Conservation (phyloP, 2,113 vertebrate genomes). For the Ptilorrhoa leucosticta region DNA sequence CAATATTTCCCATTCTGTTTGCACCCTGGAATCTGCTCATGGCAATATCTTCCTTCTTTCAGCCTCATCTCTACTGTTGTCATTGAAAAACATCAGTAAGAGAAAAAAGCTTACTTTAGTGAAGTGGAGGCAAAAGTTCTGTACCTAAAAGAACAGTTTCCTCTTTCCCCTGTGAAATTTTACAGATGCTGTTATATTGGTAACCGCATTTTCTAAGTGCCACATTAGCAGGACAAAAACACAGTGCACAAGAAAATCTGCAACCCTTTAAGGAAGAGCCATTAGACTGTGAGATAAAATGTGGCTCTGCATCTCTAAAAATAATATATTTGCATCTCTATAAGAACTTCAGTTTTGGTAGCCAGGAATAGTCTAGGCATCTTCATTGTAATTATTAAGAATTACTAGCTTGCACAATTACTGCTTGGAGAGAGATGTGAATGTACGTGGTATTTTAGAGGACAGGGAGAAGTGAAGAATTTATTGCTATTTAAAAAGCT, state of each 20-base stretch:
- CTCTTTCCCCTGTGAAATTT: neutral
- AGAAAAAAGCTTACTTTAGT: neutral
- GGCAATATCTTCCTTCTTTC: neutral
- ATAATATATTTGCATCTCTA: constrained; percentile 33
- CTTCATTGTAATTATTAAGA: constrained; percentile 31
- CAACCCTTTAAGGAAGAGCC: neutral
- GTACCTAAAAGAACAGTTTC: neutral
- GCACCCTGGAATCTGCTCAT: neutral
- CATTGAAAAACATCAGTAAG: neutral
- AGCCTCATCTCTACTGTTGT: neutral
- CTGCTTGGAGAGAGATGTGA: constrained; percentile 24
- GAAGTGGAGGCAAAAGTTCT: neutral
- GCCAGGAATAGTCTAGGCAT: neutral
- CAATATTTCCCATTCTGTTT: neutral
- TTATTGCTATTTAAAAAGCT: neutral
- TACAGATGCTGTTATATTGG: neutral
- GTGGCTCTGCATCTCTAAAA: constrained; percentile 27
- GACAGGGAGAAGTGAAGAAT: neutral
- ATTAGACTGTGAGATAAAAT: neutral
- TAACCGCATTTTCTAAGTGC: neutral
- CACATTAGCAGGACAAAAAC: neutral
- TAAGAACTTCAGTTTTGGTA: constrained; percentile 1
- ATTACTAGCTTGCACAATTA: constrained; percentile 35
- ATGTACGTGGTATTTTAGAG: neutral
- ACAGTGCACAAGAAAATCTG: neutral